Evolutionary conservation across 23 tunicate species (phyloP).

Genomic region (Botrylloides violaceus): DNA sequence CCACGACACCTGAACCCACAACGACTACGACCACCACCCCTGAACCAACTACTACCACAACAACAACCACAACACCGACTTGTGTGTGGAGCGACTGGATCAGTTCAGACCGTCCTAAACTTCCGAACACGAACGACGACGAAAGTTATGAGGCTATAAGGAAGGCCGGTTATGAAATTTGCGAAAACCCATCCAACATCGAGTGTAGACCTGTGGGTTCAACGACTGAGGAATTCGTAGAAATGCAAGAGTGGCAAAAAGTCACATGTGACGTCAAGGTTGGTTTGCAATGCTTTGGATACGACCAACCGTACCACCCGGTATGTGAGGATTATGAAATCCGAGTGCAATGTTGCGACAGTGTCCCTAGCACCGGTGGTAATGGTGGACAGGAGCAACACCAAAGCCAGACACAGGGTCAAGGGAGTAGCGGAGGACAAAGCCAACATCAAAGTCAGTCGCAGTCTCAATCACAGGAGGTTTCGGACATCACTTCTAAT

Average conservation of each 20-base stretch:
- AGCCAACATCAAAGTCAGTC: slow-evolving; percentile 56
- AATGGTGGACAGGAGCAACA: slow-evolving; percentile 10
- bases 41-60: slow-evolving; percentile 26
- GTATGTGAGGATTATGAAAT: slow-evolving; percentile 89
- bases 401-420: slow-evolving; percentile 31
- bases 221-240: slow-evolving; percentile 44
- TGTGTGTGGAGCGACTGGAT: slow-evolving; percentile 92
- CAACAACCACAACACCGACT: slow-evolving; percentile 27
- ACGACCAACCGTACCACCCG: slow-evolving; percentile 73
- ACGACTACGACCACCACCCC: slow-evolving; percentile 37
- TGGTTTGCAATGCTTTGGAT: slow-evolving; percentile 60
- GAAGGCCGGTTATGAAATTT: slow-evolving; percentile 39
- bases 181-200: slow-evolving; percentile 48
- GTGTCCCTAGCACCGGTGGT: slow-evolving; percentile 1
- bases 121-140: slow-evolving; percentile 74
- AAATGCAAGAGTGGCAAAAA: slow-evolving; percentile 60
- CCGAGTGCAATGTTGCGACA: slow-evolving; percentile 63
- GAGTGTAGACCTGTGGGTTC: slow-evolving; percentile 78
- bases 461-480: slow-evolving; percentile 22
- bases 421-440: slow-evolving; percentile 16
- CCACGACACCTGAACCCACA: slow-evolving; percentile 12
- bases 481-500: slow-evolving; percentile 2
- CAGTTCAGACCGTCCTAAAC: slow-evolving; percentile 57
- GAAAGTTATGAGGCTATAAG: slow-evolving; percentile 61
- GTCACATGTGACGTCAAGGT: slow-evolving; percentile 51